phyloP scores from a whole-genome alignment of 2,113 vertebrate species.

The Notiomystis cincta region DNA sequence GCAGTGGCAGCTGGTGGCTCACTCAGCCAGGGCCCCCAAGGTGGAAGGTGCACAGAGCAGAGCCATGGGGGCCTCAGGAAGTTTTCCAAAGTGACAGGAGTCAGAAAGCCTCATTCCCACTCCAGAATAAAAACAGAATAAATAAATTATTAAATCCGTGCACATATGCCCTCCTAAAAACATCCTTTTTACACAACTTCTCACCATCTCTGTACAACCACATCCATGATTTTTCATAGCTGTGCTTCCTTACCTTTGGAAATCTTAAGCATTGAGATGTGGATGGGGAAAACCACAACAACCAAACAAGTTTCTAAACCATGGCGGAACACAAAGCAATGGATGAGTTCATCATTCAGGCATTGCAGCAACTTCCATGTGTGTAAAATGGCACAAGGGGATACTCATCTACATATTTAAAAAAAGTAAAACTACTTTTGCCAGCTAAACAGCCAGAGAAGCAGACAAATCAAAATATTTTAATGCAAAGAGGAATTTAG shows the following conservation, averaged over 20 bases:
- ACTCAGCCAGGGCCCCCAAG: background rate
- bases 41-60: rapidly evolving
- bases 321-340: background rate
- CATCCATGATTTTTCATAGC: background rate
- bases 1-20: background rate
- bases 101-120: background rate
- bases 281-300: rapidly evolving
- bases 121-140: background rate
- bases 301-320: background rate
- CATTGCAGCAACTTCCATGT: background rate
- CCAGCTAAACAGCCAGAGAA: background rate
- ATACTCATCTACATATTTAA: background rate
- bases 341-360: background rate
- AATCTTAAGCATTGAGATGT: background rate
- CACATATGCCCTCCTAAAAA: rapidly evolving
- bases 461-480: background rate
- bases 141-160: background rate
- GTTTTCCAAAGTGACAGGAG: rapidly evolving
- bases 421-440: background rate
- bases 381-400: background rate
- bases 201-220: background rate
- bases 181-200: background rate
- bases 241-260: background rate
- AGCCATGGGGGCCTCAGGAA: rapidly evolving
- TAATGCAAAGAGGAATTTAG: background rate